phyloP scores from a whole-genome alignment of 2,888 invertebrate species.

The Teleogryllus oceanicus region DNA sequence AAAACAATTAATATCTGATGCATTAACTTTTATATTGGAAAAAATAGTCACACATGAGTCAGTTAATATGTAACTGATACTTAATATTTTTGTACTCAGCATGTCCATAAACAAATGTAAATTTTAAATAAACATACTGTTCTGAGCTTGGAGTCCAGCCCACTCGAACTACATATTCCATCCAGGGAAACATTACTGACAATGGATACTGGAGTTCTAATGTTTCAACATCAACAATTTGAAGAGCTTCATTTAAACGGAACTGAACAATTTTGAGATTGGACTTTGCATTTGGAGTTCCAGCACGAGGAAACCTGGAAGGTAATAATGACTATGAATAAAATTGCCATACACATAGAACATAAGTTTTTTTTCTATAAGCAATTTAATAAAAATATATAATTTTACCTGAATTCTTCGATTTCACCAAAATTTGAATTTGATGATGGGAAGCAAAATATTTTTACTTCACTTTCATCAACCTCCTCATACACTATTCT shows the following conservation, averaged over 20 bases:
- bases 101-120: too few relatives aligned
- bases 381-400: too few relatives aligned
- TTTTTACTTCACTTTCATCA: slow-evolving; percentile 85
- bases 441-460: slow-evolving; percentile 83
- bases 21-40: too few relatives aligned
- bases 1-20: not conserved
- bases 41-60: too few relatives aligned
- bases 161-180: slow-evolving; percentile 91
- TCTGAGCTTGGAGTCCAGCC: slow-evolving; percentile 93
- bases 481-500: slow-evolving; percentile 84
- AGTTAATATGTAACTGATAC: too few relatives aligned
- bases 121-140: slow-evolving; percentile 60
- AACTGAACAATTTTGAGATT: slow-evolving; percentile 82
- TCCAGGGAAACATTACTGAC: slow-evolving; percentile 82
- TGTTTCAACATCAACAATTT: slow-evolving; percentile 71
- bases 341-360: too few relatives aligned
- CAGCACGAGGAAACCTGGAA: slow-evolving; percentile 79
- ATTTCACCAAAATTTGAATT: slow-evolving; percentile 74
- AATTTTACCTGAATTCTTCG: slow-evolving; percentile 61
- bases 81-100: too few relatives aligned
- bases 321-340: not conserved
- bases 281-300: slow-evolving; percentile 87
- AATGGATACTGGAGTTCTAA: slow-evolving; percentile 72
- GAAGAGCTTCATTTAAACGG: slow-evolving; percentile 59
- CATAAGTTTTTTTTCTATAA: too few relatives aligned